These are phyloP conservation scores for Xiphophorus hellerii DNA, from an alignment of 2,113 vertebrate genomes.

Conservation along the genomic window DNA sequence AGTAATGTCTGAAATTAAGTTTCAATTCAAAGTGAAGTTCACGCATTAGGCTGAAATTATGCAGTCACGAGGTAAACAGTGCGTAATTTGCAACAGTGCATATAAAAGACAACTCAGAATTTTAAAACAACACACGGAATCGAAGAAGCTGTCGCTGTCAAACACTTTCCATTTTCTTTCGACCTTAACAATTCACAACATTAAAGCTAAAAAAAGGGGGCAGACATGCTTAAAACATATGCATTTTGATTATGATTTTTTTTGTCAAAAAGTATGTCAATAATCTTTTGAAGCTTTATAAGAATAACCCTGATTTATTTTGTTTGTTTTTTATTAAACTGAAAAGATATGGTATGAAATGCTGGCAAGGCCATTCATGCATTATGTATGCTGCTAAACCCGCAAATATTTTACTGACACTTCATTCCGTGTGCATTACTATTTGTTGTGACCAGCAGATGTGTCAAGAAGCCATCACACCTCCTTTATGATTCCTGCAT, in stretches of 20 bases:
- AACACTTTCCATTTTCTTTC: slow-evolving; percentile 10
- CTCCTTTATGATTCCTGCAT: not conserved
- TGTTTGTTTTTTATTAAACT: not conserved
- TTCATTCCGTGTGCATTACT: not conserved
- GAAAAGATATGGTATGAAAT: not conserved
- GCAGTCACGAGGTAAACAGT: slow-evolving; percentile 37
- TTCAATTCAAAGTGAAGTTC: slow-evolving; percentile 34
- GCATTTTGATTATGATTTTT: not conserved
- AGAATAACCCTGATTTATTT: not conserved
- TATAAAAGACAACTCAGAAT: slow-evolving; percentile 32
- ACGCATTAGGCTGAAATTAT: slow-evolving; percentile 42
- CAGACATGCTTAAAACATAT: slow-evolving; percentile 7
- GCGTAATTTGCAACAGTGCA: slow-evolving; percentile 44
- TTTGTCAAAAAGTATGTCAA: slow-evolving; percentile 8
- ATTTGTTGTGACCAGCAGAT: not conserved
- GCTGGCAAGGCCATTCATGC: not conserved
- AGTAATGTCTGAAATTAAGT: slow-evolving; percentile 44
- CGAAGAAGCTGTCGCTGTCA: slow-evolving; percentile 23
- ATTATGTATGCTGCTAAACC: not conserved
- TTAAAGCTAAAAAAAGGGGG: slow-evolving; percentile 14
- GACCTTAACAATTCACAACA: slow-evolving; percentile 9
- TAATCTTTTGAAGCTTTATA: not conserved
- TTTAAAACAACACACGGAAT: slow-evolving; percentile 32
- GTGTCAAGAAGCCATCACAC: not conserved
- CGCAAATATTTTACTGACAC: not conserved